Evolutionary conservation across 2,888 invertebrate species (phyloP), one percentile per base, ranked within the genome.

Genomic region (Gisinianus flammeolus): DNA sequence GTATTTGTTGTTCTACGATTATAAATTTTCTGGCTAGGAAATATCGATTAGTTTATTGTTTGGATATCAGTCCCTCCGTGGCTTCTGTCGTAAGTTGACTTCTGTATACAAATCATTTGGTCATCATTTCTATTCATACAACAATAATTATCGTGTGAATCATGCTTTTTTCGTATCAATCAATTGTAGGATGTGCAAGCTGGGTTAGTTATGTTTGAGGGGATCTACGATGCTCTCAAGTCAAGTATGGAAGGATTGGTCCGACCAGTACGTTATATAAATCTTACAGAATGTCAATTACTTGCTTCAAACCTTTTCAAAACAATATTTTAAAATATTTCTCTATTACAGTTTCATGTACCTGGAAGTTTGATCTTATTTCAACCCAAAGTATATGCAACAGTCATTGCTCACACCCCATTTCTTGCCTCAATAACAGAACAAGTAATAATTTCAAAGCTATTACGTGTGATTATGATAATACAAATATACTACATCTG

Each of bases 21-120:
- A 88, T 93, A 52, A 90, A 91, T 84, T 93, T 93, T 87, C 87
- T 94, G 58, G 91, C 93, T 26, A 90, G 91, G 83, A 89, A 90
- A 80, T 93, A 94, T 86, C 89, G 92, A 81, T 89, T 93, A 83
- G 93, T 92, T 68, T 93, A 92, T 86, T 91, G 93, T 83, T 88
- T 94, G 79, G 94, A 94, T 87, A 89, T 94, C 86, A 93, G 93
- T 86, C 93, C 93, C 12, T 93, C 93, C 1, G 89, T 91, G 78
- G 91, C 92, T 69, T 90, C 91, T 79, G 91, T 93, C 81, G 92
- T 92, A 87, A 88, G 90, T 87, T 81, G 12, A 28, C n/a, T n/a
- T 44, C 44, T 44, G 44, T 10, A 44, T 44, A 44, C 44, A 44
- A 10, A 44, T 44, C 16, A 44, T 44, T n/a, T n/a, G n/a, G n/a